Evolutionary conservation across 30 jellyfish, hydroid and myxozoan species (phyloP), one percentile per base, ranked within the genome.

Genomic region (Aurelia aurita complex sp. Pacific): DNA sequence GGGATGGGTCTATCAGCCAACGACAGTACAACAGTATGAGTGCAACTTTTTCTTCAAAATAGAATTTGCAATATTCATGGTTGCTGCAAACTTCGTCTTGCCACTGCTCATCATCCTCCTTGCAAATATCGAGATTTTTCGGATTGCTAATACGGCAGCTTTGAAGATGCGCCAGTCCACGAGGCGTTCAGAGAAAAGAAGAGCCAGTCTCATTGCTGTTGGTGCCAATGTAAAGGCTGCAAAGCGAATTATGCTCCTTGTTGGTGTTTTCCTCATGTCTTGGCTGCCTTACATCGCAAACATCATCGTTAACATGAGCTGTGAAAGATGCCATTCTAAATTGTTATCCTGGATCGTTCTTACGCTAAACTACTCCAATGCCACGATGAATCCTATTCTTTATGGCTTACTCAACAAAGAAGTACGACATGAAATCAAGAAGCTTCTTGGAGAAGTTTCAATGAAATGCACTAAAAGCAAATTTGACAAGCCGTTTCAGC

Each of bases 151-250:
- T 82, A 63, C 69, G 1, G 91, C 89, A 23, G 98, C 89, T 4
- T 14, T 70, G 73, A 86, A 82, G 73, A 74, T 91, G 74, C 81
- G 73, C n/a, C 77, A 82, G 17, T 61, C 91, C 18, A 72, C 88
- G 40, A n/a, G 79, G 32, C 84, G 74, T 9, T 42, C 59, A 2
- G 83, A 81, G 80, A 80, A 73, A 84, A 53, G 91, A 34, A 36
- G 92, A 57, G 90, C 89, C 42, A 87, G 92, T 73, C 83, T 90
- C 15, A 55, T 90, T 14, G 85, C 96, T 1, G 74, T 92, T 57
- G 94, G 93, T 5, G 97, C 92, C 14, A 88, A 88, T 61, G 87
- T 88, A 7, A 92, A 87, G 69, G 98, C 95, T 23, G 98, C 98
- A 9, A 86, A 87, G 51, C 71, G 98, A 15, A 87, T 92, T 57